Conservation (phyloP, 2,888 invertebrate species). For the Acanthoscelides obtectus region DNA sequence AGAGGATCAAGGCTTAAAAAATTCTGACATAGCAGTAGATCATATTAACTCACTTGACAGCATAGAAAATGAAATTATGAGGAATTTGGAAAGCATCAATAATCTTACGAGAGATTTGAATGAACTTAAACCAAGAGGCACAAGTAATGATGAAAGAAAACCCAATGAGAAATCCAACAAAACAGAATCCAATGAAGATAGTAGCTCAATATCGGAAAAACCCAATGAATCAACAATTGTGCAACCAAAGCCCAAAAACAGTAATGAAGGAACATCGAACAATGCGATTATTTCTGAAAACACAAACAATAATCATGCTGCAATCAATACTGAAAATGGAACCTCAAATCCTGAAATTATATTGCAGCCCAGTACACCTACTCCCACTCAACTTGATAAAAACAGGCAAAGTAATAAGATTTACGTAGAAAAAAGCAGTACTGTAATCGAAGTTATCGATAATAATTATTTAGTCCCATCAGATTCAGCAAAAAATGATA, state of each 20-base stretch:
- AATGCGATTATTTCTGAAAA: background rate
- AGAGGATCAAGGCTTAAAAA: background rate
- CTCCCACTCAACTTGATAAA: background rate
- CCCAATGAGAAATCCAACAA: background rate
- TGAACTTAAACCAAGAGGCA: background rate
- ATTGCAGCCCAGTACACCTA: background rate
- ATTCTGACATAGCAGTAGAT: background rate
- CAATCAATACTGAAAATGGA: background rate
- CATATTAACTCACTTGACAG: slow-evolving; percentile 19
- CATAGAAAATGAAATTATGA: slow-evolving; percentile 33
- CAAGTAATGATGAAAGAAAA: background rate
- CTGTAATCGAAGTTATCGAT: slow-evolving; percentile 42
- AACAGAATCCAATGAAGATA: background rate
- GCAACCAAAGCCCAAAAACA: background rate
- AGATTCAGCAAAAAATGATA: slow-evolving; percentile 11
- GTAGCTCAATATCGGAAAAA: background rate
- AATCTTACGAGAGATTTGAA: slow-evolving; percentile 26
- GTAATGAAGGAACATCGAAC: slow-evolving; percentile 6
- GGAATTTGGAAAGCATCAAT: slow-evolving; percentile 33
- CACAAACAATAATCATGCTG: background rate
- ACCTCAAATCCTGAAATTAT: slow-evolving; percentile 2
- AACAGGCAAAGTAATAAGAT: slow-evolving; percentile 27
- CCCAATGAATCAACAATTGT: background rate
- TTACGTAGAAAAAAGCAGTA: slow-evolving; percentile 44
- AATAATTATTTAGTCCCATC: slow-evolving; percentile 22